phyloP scores from a whole-genome alignment of 2,888 invertebrate species.

The Andrena marginata region DNA sequence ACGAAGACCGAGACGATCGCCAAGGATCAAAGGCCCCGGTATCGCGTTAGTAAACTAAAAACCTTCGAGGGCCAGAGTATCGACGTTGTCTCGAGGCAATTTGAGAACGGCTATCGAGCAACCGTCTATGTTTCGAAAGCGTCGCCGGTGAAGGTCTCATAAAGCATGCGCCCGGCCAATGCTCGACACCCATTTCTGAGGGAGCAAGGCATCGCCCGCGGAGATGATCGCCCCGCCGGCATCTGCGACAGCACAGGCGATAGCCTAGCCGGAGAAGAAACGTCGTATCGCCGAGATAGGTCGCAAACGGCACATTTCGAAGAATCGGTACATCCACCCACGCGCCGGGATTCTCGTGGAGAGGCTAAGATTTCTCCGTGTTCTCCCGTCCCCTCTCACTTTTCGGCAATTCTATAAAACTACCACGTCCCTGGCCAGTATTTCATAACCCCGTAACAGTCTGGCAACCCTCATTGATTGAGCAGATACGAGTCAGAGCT shows the following conservation, averaged over 20 bases:
- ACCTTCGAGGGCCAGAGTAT: not conserved
- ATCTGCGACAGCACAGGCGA: conserved; percentile 23
- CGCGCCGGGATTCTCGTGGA: conserved; percentile 32
- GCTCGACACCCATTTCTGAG: not conserved
- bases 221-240: conserved; percentile 27
- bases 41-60: not conserved
- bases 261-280: conserved; percentile 20
- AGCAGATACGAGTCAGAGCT: conserved; percentile 72
- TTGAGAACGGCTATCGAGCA: not conserved
- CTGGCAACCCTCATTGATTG: conserved; percentile 78
- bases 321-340: conserved; percentile 43
- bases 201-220: conserved; percentile 7
- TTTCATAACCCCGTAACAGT: conserved; percentile 77
- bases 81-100: not conserved
- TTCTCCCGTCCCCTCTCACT: conserved; percentile 29
- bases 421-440: conserved; percentile 72
- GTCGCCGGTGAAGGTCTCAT: not conserved
- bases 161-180: not conserved
- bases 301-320: conserved; percentile 48
- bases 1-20: too few relatives aligned
- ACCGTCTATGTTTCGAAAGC: not conserved
- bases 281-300: conserved; percentile 44
- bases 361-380: conserved; percentile 38
- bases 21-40: too few relatives aligned
- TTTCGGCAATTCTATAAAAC: conserved; percentile 70